phyloP scores from a whole-genome alignment of 2,888 invertebrate genomes.

The Dysmachus trigonus region DNA sequence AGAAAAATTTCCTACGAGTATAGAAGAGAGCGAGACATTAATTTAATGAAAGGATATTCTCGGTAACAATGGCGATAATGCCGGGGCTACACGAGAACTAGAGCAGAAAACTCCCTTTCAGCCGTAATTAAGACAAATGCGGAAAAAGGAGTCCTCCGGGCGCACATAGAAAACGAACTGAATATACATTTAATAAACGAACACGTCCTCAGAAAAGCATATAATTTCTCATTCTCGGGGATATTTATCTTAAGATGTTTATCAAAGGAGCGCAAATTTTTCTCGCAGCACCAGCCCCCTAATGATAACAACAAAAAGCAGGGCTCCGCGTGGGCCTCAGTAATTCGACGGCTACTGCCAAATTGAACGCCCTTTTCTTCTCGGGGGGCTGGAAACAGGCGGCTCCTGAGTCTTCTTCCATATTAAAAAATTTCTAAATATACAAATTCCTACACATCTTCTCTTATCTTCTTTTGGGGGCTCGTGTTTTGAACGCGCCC shows the following conservation, averaged over 20 bases:
- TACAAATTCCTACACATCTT: neutral
- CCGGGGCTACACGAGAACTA: slow-evolving; percentile 8
- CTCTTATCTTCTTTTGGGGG: neutral
- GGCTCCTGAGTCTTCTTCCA: neutral
- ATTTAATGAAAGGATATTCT: slow-evolving; percentile 37
- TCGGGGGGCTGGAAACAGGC: neutral
- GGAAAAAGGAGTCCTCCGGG: neutral
- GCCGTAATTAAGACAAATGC: slow-evolving; percentile 38
- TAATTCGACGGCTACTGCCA: neutral
- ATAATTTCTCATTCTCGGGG: slow-evolving; percentile 28
- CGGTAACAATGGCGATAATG: slow-evolving; percentile 19
- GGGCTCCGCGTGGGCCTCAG: neutral
- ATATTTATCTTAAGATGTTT: slow-evolving; percentile 34
- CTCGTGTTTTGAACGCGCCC: neutral
- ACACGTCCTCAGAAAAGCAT: slow-evolving; percentile 32
- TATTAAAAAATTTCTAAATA: neutral
- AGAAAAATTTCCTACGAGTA: slow-evolving; percentile 20
- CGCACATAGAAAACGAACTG: slow-evolving; percentile 8
- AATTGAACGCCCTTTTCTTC: neutral
- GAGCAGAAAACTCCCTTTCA: slow-evolving; percentile 38
- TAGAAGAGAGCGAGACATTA: slow-evolving; percentile 4
- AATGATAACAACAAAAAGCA: neutral
- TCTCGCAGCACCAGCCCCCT: neutral
- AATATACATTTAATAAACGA: slow-evolving; percentile 33
- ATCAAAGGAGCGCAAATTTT: slow-evolving; percentile 27